phyloP scores from a whole-genome alignment of 92 coral and sea anemone genomes.

The Heliopora coerulea region DNA sequence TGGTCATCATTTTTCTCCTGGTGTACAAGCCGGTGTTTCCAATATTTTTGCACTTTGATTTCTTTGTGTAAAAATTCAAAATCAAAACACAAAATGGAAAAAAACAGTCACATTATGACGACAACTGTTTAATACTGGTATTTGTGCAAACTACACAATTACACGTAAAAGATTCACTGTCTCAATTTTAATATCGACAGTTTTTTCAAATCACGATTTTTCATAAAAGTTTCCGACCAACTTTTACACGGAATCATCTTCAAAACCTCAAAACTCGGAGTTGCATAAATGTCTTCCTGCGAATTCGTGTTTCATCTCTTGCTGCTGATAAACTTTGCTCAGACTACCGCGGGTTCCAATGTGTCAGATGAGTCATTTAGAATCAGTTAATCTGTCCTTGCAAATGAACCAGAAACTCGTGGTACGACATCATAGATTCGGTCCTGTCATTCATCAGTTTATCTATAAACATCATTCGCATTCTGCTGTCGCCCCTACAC shows the following conservation, averaged over 20 bases:
- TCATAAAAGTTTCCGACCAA: not conserved
- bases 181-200: not conserved
- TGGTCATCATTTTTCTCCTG: too few species aligned
- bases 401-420: constrained; percentile 87
- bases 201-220: not conserved
- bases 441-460: constrained; percentile 91
- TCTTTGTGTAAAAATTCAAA: too few species aligned
- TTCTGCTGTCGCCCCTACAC: constrained; percentile 86
- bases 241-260: not conserved
- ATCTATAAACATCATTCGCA: constrained; percentile 74
- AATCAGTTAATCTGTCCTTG: constrained; percentile 77
- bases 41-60: too few species aligned
- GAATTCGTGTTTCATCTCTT: not conserved
- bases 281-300: not conserved
- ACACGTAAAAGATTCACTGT: not conserved
- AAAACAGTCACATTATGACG: not conserved
- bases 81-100: constrained; percentile 4
- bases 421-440: constrained; percentile 97
- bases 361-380: not conserved
- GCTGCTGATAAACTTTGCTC: not conserved
- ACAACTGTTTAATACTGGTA: not conserved
- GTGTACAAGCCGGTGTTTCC: too few species aligned
- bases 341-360: not conserved
- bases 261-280: not conserved
- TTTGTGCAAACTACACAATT: not conserved